phyloP scores from a whole-genome alignment of 2,888 invertebrate species.

The Beris chalybata region DNA sequence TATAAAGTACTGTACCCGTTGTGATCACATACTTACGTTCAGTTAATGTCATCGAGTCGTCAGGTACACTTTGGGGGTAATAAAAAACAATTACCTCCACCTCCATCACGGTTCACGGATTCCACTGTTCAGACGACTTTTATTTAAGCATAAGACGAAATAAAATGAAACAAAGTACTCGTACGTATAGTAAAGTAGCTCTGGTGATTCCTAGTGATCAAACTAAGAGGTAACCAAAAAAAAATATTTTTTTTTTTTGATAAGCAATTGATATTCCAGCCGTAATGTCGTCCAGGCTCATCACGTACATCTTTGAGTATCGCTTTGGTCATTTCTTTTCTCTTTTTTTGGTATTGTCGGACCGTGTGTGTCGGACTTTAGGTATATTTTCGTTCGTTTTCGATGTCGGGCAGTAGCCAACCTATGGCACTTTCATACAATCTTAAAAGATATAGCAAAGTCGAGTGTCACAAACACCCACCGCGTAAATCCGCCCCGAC shows the following conservation, averaged over 20 bases:
- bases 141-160: neutral
- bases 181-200: neutral
- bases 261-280: constrained; percentile 40
- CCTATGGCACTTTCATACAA: neutral
- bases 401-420: neutral
- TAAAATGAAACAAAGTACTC: neutral
- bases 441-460: neutral
- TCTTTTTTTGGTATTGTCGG: constrained; percentile 18
- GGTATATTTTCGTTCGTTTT: constrained; percentile 7
- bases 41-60: constrained; percentile 10
- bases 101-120: constrained; percentile 12
- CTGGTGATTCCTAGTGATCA: constrained; percentile 26
- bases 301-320: constrained; percentile 38
- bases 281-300: constrained; percentile 40
- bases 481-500: neutral
- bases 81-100: constrained; percentile 32
- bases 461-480: constrained; percentile 6
- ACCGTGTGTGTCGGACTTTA: constrained; percentile 5
- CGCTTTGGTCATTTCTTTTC: constrained; percentile 34
- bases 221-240: constrained; percentile 26
- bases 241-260: constrained; percentile 36
- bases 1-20: constrained; percentile 9
- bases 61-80: constrained; percentile 17
- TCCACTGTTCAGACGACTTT: neutral
- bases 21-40: constrained; percentile 6